Evolutionary conservation across 2,113 vertebrate genomes (phyloP).

Genomic region (Scopus umbretta): DNA sequence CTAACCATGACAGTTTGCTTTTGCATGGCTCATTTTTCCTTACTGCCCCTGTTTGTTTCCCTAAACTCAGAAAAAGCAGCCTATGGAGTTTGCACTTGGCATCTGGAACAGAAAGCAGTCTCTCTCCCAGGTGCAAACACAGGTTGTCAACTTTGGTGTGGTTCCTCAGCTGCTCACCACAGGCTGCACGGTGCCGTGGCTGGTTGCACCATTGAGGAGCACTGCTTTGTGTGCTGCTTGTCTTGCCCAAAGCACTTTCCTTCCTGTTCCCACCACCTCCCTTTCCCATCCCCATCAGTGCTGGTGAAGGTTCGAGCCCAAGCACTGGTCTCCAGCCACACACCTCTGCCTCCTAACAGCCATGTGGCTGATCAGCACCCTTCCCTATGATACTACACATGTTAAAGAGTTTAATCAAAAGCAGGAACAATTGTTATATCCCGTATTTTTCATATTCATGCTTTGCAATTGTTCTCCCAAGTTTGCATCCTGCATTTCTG

Average conservation of each 20-base stretch:
- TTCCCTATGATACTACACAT: accelerated
- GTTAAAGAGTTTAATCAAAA: not conserved
- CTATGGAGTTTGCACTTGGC: not conserved
- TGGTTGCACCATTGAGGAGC: not conserved
- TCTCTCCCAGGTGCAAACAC: not conserved
- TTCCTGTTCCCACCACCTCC: not conserved
- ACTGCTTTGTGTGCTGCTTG: not conserved
- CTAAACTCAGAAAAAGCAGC: not conserved
- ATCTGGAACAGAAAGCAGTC: not conserved
- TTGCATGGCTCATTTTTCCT: not conserved
- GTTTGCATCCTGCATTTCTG: not conserved
- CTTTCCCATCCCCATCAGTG: not conserved
- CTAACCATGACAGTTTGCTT: not conserved
- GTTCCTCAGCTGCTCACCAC: not conserved
- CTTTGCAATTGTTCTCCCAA: not conserved
- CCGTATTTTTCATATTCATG: not conserved
- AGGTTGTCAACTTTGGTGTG: not conserved
- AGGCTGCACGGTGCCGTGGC: accelerated
- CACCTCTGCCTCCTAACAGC: not conserved
- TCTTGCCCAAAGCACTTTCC: not conserved
- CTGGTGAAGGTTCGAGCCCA: not conserved
- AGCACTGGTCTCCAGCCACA: not conserved
- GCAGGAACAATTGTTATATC: not conserved
- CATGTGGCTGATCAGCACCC: not conserved
- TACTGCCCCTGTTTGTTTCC: not conserved